Base-by-base conservation (phyloP, 2,797 vertebrate species). In the Decapterus maruadsi region DNA sequence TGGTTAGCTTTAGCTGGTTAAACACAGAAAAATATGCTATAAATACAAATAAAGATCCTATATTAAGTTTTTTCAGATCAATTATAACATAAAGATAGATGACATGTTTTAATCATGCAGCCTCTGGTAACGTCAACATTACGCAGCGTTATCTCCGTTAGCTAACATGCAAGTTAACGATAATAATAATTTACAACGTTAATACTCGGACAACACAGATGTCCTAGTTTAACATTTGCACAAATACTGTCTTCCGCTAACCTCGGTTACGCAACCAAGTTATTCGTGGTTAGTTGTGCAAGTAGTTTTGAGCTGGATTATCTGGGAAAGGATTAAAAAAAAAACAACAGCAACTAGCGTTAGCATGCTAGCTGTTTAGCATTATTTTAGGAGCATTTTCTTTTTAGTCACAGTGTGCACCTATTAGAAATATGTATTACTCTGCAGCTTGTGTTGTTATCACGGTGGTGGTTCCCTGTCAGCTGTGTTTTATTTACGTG, bases 231-330 rank as follows among this genome's bases (percentile, higher is more conserved):
- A 7, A 51, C n/a, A 14, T 42, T 61, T 9, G 82, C 64, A 51
- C 11, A 19, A 38, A 0, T 6, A 14, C 19, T 45, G 20, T 9
- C 26, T 55, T 70, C 16, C 11, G 8, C 36, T 31, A 1, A 54
- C 9, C 19, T 26, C 6, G 1, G 31, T 91, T 84, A 87, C 74
- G 75, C 85, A 89, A 92, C 69, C 6, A 54, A 78, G 75, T 84
- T 84, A 77, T 84, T 84, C 70, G 26, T 60, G 80, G 80, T 64
- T 83, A 75, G 66, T 82, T 78, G 81, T 90, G 68, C 81, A 82
- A 89, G 77, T 87, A 65, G 86, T 80, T 78, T 77, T 85, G 86
- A 81, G 77, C 74, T 75, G 89, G 87, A 91, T 92, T 87, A 92
- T 82, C 76, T 69, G 64, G 40, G 9, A 26, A 59, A 67, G 80